phyloP scores from a whole-genome alignment of 2,113 vertebrate genomes.

The Proterorhinus semilunaris region DNA sequence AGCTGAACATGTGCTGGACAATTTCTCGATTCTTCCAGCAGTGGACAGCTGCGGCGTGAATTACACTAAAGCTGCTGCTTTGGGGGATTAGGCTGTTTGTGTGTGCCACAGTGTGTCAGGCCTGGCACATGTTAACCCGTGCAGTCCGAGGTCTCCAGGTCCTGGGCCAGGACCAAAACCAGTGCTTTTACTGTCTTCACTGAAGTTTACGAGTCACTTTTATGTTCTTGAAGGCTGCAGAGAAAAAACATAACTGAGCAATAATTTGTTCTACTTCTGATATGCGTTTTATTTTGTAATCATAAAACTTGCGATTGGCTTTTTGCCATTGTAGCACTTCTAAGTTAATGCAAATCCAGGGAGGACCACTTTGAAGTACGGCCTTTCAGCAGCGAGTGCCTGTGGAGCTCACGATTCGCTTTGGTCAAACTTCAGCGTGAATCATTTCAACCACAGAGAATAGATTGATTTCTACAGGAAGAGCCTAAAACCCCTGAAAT shows the following conservation, averaged over 20 bases:
- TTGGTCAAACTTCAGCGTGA: constrained; percentile 83
- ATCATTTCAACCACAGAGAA: constrained; percentile 89
- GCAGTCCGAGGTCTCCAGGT: constrained; percentile 44
- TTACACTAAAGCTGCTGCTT: constrained; percentile 86
- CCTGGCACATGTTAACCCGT: constrained; percentile 66
- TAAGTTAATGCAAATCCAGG: constrained; percentile 61
- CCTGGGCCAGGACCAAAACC: constrained; percentile 26
- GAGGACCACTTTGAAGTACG: constrained; percentile 73
- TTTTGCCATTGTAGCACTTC: not conserved
- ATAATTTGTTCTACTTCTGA: not conserved
- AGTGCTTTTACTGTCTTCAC: constrained; percentile 17
- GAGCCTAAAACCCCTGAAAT: constrained; percentile 88
- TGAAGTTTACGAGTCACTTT: constrained; percentile 5
- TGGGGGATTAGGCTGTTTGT: constrained; percentile 74
- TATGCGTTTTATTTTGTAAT: not conserved
- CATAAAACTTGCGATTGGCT: not conserved
- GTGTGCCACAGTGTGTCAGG: constrained; percentile 57
- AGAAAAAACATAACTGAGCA: not conserved
- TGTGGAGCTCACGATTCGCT: constrained; percentile 81
- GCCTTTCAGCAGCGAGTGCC: constrained; percentile 79
- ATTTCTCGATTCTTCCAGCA: constrained; percentile 86
- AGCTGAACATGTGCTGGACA: constrained; percentile 87
- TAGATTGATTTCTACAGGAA: constrained; percentile 96
- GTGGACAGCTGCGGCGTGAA: constrained; percentile 88
- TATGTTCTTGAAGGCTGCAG: constrained; percentile 6